phyloP scores from a whole-genome alignment of 2,113 vertebrate genomes.

The Cheilinus undulatus region DNA sequence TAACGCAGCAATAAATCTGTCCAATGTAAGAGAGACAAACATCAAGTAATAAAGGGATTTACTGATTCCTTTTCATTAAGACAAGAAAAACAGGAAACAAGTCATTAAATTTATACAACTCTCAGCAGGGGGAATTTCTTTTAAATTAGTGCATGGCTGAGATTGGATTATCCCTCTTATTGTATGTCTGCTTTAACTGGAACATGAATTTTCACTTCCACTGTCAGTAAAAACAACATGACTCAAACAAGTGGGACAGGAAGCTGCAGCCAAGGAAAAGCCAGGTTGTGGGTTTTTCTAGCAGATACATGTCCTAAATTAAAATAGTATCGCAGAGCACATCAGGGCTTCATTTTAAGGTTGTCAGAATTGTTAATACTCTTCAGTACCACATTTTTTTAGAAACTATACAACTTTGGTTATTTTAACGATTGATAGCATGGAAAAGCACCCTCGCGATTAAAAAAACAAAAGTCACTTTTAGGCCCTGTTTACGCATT shows the following conservation, averaged over 20 bases:
- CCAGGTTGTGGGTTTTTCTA: not conserved
- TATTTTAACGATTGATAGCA: too few relatives aligned
- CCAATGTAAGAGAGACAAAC: not conserved
- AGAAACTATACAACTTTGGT: too few relatives aligned
- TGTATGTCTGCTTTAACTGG: not conserved
- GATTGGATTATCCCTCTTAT: constrained; percentile 16
- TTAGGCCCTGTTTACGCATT: too few relatives aligned
- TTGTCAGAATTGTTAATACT: too few relatives aligned
- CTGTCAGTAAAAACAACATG: not conserved
- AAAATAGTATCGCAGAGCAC: too few relatives aligned
- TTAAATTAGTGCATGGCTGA: constrained; percentile 13
- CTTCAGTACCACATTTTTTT: too few relatives aligned
- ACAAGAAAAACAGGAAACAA: not conserved
- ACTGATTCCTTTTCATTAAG: not conserved
- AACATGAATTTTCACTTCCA: not conserved
- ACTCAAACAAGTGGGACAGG: not conserved
- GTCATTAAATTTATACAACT: not conserved
- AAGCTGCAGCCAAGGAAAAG: not conserved
- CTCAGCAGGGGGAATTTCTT: not conserved
- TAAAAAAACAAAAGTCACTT: too few relatives aligned
- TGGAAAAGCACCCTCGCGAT: too few relatives aligned
- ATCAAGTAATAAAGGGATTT: constrained; percentile 5
- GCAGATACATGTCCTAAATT: not conserved
- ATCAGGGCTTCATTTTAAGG: not conserved
- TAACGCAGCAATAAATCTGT: constrained; percentile 17